Evolutionary conservation across 2,113 vertebrate genomes (phyloP), one percentile per base, ranked within the genome.

Genomic region (Leptobrachium leishanense): DNA sequence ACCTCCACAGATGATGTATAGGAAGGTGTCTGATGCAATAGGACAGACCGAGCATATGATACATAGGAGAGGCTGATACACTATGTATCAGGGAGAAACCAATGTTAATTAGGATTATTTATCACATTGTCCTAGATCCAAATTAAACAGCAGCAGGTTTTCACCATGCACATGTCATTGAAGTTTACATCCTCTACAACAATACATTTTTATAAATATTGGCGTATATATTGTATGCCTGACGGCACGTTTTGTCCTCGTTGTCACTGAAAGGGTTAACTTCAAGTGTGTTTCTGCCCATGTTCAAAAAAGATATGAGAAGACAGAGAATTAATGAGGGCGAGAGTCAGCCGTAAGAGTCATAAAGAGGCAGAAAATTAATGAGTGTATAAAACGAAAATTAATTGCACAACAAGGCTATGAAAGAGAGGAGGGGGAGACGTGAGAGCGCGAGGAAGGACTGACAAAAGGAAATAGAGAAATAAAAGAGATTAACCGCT

Each of bases 401-500:
- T 81, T 81, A 81, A 81, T 81, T 81, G 78, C 78, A 74, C 72
- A 81, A 81, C 78, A 81, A 68, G 78, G 70, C 77, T 44, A 57
- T 15, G 43, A 74, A 70, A 68, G 41, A 67, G 64, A 67, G 46
- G 43, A 66, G 4, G 46, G 46, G 46, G 72, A 40, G 54, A 31
- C 20, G 62, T 73, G 41, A 65, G 70, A 70, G 68, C 77, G 15
- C 31, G 8, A 59, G 71, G 20, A 68, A 68, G 71, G 65, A 62
- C 63, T 74, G 78, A 81, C 78, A 81, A 73, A 73, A 15, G 78
- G 78, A 81, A 74, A 74, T 74, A 74, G 72, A 81, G 72, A 74
- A 81, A 68, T 74, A 74, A 74, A 81, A 74, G 64, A 81, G 71
- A 81, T 81, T 81, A 74, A 74, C 65, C 63, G 65, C 78, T 81